Base-by-base conservation (phyloP, 2,113 vertebrate species). In the Diadophis punctatus region DNA sequence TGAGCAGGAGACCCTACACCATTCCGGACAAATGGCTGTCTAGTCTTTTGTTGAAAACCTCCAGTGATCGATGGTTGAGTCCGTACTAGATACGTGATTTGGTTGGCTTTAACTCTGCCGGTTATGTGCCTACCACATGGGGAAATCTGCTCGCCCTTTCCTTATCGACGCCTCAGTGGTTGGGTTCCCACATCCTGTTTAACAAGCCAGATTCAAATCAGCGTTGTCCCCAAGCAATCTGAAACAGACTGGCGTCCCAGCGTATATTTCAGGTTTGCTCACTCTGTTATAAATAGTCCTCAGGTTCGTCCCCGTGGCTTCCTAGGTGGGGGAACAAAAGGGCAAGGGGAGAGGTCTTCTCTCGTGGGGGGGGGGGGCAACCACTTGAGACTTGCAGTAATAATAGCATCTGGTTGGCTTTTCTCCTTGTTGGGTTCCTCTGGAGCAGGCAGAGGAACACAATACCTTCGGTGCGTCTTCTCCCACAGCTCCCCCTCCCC, bases 321-420 rank as follows among this genome's bases (percentile, higher is more conserved):
- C 96, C 94, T 93, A 93, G 95, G 92, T 96, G 96, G 96, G 96
- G 53, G 93, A 90, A 84, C 85, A 1, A 95, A 96, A 97, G 95
- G 97, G 96, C 97, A 96, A 92, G 90, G 95, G 23, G 88, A 94
- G 96, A 97, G 96, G 96, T 39, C 91, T 89, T 60, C 34, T 46
- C 34, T 30, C 91, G 12, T 51, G n/a, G n/a, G n/a, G n/a, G 43
- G 68, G 34, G 49, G 58, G 58, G 10, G 22, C 89, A 90, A 90
- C 87, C 56, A 27, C 88, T 90, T 96, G 95, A 95, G 95, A 96
- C 96, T 96, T 97, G 94, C 98, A 97, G 97, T 98, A 98, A 98
- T 98, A 98, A 97, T 96, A 96, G 95, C 97, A 97, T 39, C 68
- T 8, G 68, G 95, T 97, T 97, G 97, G 97, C 96, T 97, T 97